Evolutionary conservation across 2,113 vertebrate genomes (phyloP), one percentile per base, ranked within the genome.

Genomic region (Caranx ignobilis): DNA sequence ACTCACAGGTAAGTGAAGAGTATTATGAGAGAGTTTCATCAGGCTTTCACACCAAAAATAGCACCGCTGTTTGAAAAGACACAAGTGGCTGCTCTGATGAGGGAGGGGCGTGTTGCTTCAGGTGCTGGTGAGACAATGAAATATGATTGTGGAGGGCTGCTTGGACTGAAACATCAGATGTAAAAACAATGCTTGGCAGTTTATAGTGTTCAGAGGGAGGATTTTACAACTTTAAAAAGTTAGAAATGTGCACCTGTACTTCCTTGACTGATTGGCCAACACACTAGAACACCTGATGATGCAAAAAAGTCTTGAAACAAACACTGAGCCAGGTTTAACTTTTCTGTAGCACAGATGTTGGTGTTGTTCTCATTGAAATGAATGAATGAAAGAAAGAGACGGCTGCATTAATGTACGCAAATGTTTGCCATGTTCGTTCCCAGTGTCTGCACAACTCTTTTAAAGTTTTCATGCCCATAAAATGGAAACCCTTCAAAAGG

Each of bases 111-210:
- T 35, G 50, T 60, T 55, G 50, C 66, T 69, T 76, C 57, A 72
- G 64, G 61, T 52, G 47, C 32, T 39, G 39, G 32, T 55, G 54
- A 85, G 73, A 69, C 50, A 45, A 81, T 62, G 47, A 77, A 81
- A 80, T 59, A 71, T 19, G 6, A 62, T 45, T n/a, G 9, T 47
- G 56, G n/a, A 45, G 9, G 55, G 45, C 3, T 15, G 2, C 18
- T 75, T 70, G 57, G 26, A 54, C 19, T 50, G 54, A 69, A 63
- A 64, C 47, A 41, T 54, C 37, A 71, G 54, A 61, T 18, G 2
- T 5, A 43, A 56, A 34, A 34, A 60, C 45, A 60, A 31, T 52
- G 10, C 39, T 47, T 5, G n/a, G 37, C n/a, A 34, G 21, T 68
- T 67, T 69, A 32, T 34, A 62, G 32, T n/a, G 34, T 11, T 39